Percentiles rank a stretch among this genome's conserved stretches.
Evolutionary conservation across 2,113 vertebrate genomes (phyloP).

Genomic region (Bolborhynchus lineola): DNA sequence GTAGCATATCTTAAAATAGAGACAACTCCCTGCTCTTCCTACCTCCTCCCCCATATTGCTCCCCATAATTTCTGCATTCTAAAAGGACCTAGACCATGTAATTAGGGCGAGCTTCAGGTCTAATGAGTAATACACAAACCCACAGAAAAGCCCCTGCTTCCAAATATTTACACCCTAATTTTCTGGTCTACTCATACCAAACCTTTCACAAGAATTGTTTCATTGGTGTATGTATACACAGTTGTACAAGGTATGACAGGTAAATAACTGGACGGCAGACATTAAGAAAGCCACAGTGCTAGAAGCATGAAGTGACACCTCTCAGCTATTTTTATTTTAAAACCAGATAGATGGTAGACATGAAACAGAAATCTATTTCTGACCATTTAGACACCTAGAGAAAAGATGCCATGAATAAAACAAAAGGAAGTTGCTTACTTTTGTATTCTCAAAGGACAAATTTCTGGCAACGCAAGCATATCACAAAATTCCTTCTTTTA

Average conservation of each 20-base stretch:
- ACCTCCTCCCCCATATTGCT: not conserved
- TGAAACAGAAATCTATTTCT: not conserved
- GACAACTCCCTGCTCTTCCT: not conserved
- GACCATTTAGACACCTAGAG: not conserved
- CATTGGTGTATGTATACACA: not conserved
- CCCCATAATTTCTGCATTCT: not conserved
- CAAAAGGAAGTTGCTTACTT: not conserved
- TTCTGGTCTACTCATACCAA: not conserved
- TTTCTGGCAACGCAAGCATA: not conserved
- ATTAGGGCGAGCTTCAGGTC: not conserved
- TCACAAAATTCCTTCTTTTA: not conserved
- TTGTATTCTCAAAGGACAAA: not conserved
- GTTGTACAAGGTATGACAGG: not conserved
- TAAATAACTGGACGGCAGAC: not conserved
- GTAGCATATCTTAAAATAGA: not conserved
- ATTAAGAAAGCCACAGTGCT: not conserved
- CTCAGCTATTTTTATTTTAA: not conserved
- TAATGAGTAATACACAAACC: not conserved
- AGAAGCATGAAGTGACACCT: not conserved
- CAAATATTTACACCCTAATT: not conserved
- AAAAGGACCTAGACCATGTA: not conserved
- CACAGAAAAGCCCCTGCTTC: not conserved
- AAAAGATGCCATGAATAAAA: not conserved
- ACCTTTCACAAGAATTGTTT: not conserved
- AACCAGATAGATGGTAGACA: not conserved